phyloP scores from a whole-genome alignment of 2,888 invertebrate genomes.

The Oligia latruncula region DNA sequence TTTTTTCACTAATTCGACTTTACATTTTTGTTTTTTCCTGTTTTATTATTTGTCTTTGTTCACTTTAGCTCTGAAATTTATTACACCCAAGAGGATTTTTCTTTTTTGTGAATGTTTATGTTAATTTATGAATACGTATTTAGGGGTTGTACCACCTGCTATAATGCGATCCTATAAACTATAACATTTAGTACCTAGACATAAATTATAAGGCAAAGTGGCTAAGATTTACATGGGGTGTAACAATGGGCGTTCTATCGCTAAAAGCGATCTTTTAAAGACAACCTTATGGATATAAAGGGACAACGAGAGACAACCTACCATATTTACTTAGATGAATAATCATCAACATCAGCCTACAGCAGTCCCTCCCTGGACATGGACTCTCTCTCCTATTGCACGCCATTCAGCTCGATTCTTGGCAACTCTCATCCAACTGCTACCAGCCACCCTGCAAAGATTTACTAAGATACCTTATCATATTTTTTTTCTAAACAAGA shows the following conservation, averaged over 20 bases:
- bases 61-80: slow-evolving; percentile 35
- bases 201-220: neutral
- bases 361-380: neutral
- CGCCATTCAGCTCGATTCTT: neutral
- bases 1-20: neutral
- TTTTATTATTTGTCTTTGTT: slow-evolving; percentile 28
- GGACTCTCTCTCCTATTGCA: neutral
- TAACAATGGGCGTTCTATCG: neutral
- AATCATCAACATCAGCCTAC: neutral
- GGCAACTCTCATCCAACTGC: neutral
- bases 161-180: neutral
- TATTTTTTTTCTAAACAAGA: neutral
- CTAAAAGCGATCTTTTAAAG: neutral
- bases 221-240: neutral
- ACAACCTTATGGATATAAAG: neutral
- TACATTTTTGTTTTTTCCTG: neutral
- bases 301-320: no score
- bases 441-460: neutral
- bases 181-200: neutral
- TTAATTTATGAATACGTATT: neutral
- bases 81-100: slow-evolving; percentile 27
- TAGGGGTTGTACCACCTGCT: neutral
- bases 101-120: slow-evolving; percentile 1
- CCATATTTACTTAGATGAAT: neutral
- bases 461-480: neutral